Conservation (phyloP, 2,888 invertebrate species). For the Lacanobia wlatinum region DNA sequence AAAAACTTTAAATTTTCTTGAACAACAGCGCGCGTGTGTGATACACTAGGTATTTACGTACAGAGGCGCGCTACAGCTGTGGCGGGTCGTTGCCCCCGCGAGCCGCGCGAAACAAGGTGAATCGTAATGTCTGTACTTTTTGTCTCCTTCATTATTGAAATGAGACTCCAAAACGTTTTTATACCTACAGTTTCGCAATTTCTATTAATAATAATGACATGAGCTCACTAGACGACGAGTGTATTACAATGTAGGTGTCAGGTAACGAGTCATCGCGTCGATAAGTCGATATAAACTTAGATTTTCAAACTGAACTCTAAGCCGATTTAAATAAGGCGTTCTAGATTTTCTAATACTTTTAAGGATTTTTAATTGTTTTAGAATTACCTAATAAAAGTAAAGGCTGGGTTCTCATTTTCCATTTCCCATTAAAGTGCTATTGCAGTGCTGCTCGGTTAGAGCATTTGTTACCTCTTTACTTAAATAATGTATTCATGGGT, state of each 20-base stretch:
- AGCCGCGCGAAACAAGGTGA: slow-evolving; percentile 87
- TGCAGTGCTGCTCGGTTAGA: neutral
- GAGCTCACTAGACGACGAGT: slow-evolving; percentile 61
- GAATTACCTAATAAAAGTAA: neutral
- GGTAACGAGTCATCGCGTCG: slow-evolving; percentile 34
- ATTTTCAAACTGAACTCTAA: slow-evolving; percentile 1
- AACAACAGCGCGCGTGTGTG: slow-evolving; percentile 69
- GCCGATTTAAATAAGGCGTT: slow-evolving; percentile 26
- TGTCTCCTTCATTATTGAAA: slow-evolving; percentile 78
- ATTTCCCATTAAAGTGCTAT: neutral
- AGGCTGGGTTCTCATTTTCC: neutral
- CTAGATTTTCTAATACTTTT: slow-evolving; percentile 3
- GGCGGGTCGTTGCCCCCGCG: slow-evolving; percentile 83
- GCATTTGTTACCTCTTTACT: neutral
- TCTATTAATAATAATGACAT: slow-evolving; percentile 63
- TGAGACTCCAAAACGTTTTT: slow-evolving; percentile 70
- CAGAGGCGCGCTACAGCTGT: slow-evolving; percentile 81
- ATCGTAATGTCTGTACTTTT: slow-evolving; percentile 80
- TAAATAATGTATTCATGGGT: neutral
- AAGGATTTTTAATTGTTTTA: slow-evolving; percentile 1
- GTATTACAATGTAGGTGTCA: slow-evolving; percentile 57
- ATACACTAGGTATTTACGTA: slow-evolving; percentile 81
- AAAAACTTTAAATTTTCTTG: slow-evolving; percentile 59
- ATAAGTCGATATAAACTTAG: slow-evolving; percentile 4
- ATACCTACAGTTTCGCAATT: slow-evolving; percentile 63